Base-by-base conservation (phyloP, 1,140 invertebrate genomes). In the Drosophila oshimai region DNA sequence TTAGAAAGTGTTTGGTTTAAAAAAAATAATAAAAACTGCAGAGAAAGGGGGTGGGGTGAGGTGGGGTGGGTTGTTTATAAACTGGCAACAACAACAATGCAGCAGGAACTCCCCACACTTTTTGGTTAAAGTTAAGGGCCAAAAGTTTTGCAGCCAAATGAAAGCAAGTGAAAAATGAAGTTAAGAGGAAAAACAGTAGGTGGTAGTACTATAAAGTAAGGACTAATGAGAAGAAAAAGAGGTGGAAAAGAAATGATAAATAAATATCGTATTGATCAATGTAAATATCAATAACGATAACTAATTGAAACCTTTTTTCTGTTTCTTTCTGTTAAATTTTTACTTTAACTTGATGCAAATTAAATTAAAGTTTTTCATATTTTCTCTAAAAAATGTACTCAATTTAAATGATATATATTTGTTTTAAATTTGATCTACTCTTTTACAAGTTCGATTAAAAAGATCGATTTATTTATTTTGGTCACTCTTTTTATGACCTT, bases 401-500 rank as follows among this genome's bases (percentile, higher is more conserved):
- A n/a, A n/a, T n/a, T n/a, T n/a, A n/a, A n/a, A n/a, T n/a, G n/a
- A n/a, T n/a, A n/a, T n/a, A n/a, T n/a, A n/a, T n/a, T n/a, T n/a
- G 22, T 22, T 22, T 22, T 22, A 22, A 22, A 22, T 22, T 5
- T 3, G 22, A 22, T 22, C 22, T 22, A n/a, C n/a, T n/a, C n/a
- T n/a, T n/a, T n/a, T n/a, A n/a, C n/a, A n/a, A n/a, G n/a, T n/a
- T n/a, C n/a, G n/a, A n/a, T n/a, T n/a, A n/a, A n/a, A n/a, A n/a
- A n/a, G n/a, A n/a, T n/a, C n/a, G n/a, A n/a, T n/a, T n/a, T n/a
- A n/a, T n/a, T n/a, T n/a, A n/a, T n/a, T n/a, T n/a, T n/a, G n/a
- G n/a, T n/a, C n/a, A n/a, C n/a, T n/a, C n/a, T 58, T 78, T 79
- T 79, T 78, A 79, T 74, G 75, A 74, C 62, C 75, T 79, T 70